Percentiles rank a stretch among this genome's conserved stretches.
Evolutionary conservation across 2,888 invertebrate genomes (phyloP).

Genomic region (Tenthredo notha): DNA sequence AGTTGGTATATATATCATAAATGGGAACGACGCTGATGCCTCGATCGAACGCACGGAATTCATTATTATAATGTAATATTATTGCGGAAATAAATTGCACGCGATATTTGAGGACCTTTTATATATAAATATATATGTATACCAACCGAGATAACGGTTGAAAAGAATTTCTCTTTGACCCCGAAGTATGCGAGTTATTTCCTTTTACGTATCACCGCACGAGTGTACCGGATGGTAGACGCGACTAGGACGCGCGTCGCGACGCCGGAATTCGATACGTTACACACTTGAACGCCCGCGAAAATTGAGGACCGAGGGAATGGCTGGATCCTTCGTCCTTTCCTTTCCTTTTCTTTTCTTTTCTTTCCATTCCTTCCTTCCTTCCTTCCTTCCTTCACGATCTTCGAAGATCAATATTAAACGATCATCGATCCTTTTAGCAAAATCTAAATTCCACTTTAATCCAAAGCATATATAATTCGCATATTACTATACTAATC

Average conservation of each 20-base stretch:
- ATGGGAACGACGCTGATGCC: no score
- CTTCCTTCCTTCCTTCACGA: background rate
- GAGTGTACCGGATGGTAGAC: slow-evolving; percentile 47
- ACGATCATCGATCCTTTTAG: slow-evolving; percentile 59
- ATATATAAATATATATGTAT: background rate
- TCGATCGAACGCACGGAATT: background rate
- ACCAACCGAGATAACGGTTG: slow-evolving; percentile 1
- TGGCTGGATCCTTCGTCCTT: slow-evolving; percentile 52
- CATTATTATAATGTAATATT: background rate
- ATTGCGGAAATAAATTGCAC: slow-evolving; percentile 5
- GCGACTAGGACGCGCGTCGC: slow-evolving; percentile 35
- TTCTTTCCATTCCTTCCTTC: slow-evolving; percentile 10
- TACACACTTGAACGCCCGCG: slow-evolving; percentile 64
- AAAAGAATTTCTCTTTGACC: slow-evolving; percentile 60
- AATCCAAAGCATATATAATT: background rate
- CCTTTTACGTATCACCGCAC: slow-evolving; percentile 46
- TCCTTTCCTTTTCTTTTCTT: slow-evolving; percentile 30
- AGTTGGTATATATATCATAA: background rate
- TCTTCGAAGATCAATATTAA: background rate
- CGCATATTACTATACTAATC: background rate
- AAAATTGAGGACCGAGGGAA: slow-evolving; percentile 65
- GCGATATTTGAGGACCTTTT: slow-evolving; percentile 14
- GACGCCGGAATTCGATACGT: slow-evolving; percentile 62
- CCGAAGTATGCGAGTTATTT: slow-evolving; percentile 58
- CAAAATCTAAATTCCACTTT: background rate